Percentiles rank a stretch among this genome's conserved stretches.
Evolutionary conservation across 2,888 invertebrate species (phyloP).

Genomic region (Eugnorisma glareosa): DNA sequence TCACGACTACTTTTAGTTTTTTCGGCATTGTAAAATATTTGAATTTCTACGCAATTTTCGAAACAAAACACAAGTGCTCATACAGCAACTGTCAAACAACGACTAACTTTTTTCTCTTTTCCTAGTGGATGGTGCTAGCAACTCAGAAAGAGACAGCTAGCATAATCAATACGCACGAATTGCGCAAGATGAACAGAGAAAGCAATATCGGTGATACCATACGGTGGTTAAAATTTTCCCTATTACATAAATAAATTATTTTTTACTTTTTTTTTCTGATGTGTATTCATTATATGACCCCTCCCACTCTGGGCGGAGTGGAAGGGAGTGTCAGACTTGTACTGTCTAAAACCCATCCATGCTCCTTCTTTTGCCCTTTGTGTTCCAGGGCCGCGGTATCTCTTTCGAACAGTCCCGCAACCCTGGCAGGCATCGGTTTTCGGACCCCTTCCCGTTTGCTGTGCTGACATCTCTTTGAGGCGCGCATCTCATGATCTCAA

Average conservation of each 20-base stretch:
- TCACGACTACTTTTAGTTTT: slow-evolving; percentile 88
- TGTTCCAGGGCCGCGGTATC: too few relatives aligned
- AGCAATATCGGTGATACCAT: slow-evolving; percentile 56
- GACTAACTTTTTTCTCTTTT: slow-evolving; percentile 69
- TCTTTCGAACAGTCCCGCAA: too few relatives aligned
- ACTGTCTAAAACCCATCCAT: too few relatives aligned
- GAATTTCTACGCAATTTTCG: slow-evolving; percentile 23
- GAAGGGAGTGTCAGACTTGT: too few relatives aligned
- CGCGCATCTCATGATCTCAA: too few relatives aligned
- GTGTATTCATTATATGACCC: too few relatives aligned
- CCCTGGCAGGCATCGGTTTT: too few relatives aligned
- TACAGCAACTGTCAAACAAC: slow-evolving; percentile 66
- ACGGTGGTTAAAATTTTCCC: slow-evolving; percentile 35
- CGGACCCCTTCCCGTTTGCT: too few relatives aligned
- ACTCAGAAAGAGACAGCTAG: slow-evolving; percentile 53
- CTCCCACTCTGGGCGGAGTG: too few relatives aligned
- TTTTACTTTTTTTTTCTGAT: too few relatives aligned
- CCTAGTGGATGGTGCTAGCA: neutral
- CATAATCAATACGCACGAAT: slow-evolving; percentile 64
- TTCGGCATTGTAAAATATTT: slow-evolving; percentile 84
- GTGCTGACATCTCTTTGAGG: too few relatives aligned
- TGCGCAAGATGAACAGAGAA: slow-evolving; percentile 56
- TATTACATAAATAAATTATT: neutral
- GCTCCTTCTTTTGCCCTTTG: too few relatives aligned
- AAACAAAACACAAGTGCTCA: slow-evolving; percentile 50